phyloP scores from a whole-genome alignment of 2,113 vertebrate genomes.

The Columbina picui region DNA sequence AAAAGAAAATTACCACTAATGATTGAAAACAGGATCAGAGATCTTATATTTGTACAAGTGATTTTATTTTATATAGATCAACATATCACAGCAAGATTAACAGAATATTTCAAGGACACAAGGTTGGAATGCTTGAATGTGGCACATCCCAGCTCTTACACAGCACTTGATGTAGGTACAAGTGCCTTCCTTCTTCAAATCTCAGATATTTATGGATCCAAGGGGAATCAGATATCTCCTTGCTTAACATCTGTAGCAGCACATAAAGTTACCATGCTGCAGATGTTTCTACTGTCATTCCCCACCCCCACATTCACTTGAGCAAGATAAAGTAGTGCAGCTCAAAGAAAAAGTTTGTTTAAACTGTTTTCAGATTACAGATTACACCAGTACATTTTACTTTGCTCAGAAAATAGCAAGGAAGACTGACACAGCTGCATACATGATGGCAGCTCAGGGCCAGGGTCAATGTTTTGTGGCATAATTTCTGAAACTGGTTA shows the following conservation, averaged over 20 bases:
- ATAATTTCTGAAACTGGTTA: not conserved
- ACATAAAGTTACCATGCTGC: not conserved
- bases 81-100: not conserved
- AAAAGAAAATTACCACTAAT: not conserved
- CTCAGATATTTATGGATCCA: not conserved
- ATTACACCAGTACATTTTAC: not conserved
- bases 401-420: not conserved
- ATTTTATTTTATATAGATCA: not conserved
- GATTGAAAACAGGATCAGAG: not conserved
- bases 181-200: not conserved
- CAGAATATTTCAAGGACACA: not conserved
- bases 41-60: not conserved
- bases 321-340: not conserved
- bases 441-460: not conserved
- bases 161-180: not conserved
- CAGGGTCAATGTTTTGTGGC: not conserved
- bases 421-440: not conserved
- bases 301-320: not conserved
- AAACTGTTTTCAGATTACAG: not conserved
- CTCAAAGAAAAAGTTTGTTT: not conserved
- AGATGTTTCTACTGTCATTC: not conserved
- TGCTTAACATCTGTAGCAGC: not conserved
- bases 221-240: not conserved
- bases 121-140: not conserved
- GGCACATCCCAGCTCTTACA: not conserved